phyloP scores from a whole-genome alignment of 2,888 invertebrate species.

The Nipponacmea schrenckii region DNA sequence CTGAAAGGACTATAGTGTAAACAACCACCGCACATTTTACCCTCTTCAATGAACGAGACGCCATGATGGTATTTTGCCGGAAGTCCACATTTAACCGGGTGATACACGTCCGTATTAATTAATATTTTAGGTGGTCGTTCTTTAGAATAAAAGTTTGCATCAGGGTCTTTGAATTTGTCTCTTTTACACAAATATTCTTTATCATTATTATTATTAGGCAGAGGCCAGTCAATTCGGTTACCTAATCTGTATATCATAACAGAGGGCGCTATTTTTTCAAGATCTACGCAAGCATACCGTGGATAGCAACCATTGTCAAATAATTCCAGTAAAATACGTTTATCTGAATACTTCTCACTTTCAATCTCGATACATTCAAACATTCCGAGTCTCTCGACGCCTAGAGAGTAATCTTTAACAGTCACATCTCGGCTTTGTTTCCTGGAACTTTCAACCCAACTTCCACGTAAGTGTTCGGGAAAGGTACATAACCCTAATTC shows the following conservation, averaged over 20 bases:
- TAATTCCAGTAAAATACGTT: conserved; percentile 42
- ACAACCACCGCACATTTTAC: conserved; percentile 40
- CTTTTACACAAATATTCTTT: conserved; percentile 43
- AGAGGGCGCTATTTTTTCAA: conserved; percentile 44
- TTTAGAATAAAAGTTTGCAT: conserved; percentile 6
- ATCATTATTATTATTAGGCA: conserved; percentile 34
- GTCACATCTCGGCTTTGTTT: conserved; percentile 21
- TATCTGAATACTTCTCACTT: conserved; percentile 24
- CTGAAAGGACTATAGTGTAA: conserved; percentile 34
- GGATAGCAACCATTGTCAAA: conserved; percentile 60
- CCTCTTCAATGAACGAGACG: conserved; percentile 41
- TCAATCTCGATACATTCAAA: conserved; percentile 36
- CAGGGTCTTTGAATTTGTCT: conserved; percentile 31
- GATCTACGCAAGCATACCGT: conserved; percentile 52
- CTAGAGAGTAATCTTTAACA: conserved; percentile 30
- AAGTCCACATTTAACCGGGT: conserved; percentile 30
- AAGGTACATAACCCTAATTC: conserved; percentile 46
- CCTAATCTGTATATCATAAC: conserved; percentile 52
- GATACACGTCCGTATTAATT: conserved; percentile 23
- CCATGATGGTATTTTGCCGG: conserved; percentile 29
- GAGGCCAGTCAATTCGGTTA: conserved; percentile 50
- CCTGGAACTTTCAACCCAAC: conserved; percentile 39
- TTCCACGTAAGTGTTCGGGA: conserved; percentile 43
- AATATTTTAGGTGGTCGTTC: conserved; percentile 26
- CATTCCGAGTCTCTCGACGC: conserved; percentile 20